Evolutionary conservation across 2,797 vertebrate species (phyloP), one percentile per base, ranked within the genome.

Genomic region (Cheirogaleus major): DNA sequence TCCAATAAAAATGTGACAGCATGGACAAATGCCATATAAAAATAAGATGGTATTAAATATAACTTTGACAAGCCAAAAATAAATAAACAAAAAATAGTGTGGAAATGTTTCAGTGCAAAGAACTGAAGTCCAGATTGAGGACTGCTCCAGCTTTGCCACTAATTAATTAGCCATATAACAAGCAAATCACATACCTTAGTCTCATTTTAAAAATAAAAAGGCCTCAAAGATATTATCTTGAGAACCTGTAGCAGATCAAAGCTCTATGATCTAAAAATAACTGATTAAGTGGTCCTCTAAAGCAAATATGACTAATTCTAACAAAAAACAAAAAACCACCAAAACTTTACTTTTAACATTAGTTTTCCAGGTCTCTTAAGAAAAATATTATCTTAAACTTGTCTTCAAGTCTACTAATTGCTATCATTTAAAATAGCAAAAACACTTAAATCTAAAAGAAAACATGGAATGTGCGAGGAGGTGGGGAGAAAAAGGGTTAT

Each of bases 301-400:
- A 78, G 59, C 25, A 80, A 94, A 52, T 45, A 75, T 0, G 2
- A 63, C 43, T 87, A 61, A 85, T 30, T 59, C 43, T 70, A 92
- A 75, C 5, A 65, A 61, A 72, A 43, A 65, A 65, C 50, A 63
- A 63, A 63, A 69, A 30, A 7, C 23, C 10, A 86, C 23, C 9
- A 38, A 78, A 52, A 61, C 1, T 79, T 52, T 57, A 75, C 5
- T 83, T 88, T 75, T 59, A 55, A 90, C 2, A 55, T 4, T 82
- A 11, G 20, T 18, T 93, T 90, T 85, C 88, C 55, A 92, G 61
- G 18, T 43, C 41, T 72, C 43, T 85, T 38, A 76, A 63, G 59
- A 69, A 88, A 96, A 96, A 84, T 4, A 63, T 7, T 30, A 84
- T 41, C 59, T 96, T 86, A 91, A 89, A 48, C 14, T 61, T 85